Evolutionary conservation across 1,140 invertebrate species (phyloP).

Genomic region (Pogonomyrmex barbatus): DNA sequence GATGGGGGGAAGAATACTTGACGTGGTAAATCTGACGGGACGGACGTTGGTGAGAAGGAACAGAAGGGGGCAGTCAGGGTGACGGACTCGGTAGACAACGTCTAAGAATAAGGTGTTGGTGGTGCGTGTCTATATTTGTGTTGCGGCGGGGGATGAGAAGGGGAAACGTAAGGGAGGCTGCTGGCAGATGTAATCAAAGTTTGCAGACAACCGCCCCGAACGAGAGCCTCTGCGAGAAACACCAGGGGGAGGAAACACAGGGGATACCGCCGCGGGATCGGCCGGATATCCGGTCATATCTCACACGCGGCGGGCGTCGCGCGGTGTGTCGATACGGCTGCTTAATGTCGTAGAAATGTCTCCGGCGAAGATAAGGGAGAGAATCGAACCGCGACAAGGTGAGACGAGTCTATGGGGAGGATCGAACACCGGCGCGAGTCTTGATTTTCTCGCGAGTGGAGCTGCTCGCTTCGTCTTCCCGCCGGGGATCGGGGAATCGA

Average conservation of each 20-base stretch:
- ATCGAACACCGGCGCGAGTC: not conserved
- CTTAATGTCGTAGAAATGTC: constrained; percentile 60
- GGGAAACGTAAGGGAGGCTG: constrained; percentile 28
- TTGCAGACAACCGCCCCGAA: constrained; percentile 74
- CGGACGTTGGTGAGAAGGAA: constrained; percentile 31
- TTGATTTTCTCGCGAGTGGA: constrained; percentile 25
- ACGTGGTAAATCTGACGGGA: constrained; percentile 54
- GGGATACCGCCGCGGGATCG: constrained; percentile 44
- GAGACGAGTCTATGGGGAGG: constrained; percentile 39
- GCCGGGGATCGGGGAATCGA: constrained; percentile 32
- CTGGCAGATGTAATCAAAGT: constrained; percentile 78
- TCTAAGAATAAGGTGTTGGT: constrained; percentile 68
- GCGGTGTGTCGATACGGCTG: constrained; percentile 47
- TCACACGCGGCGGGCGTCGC: constrained; percentile 22
- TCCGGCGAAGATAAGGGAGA: constrained; percentile 30
- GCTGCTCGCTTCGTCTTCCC: not conserved
- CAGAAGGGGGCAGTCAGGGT: not conserved
- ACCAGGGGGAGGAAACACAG: constrained; percentile 19
- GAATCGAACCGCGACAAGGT: constrained; percentile 35
- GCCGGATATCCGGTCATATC: constrained; percentile 69
- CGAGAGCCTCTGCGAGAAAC: constrained; percentile 45
- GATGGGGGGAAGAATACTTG: not conserved
- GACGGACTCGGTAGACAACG: constrained; percentile 29
- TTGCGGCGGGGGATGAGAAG: constrained; percentile 48
- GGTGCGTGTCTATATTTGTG: constrained; percentile 68